Conservation (phyloP, 1,140 invertebrate genomes). For the Drosophila melanogaster region DNA sequence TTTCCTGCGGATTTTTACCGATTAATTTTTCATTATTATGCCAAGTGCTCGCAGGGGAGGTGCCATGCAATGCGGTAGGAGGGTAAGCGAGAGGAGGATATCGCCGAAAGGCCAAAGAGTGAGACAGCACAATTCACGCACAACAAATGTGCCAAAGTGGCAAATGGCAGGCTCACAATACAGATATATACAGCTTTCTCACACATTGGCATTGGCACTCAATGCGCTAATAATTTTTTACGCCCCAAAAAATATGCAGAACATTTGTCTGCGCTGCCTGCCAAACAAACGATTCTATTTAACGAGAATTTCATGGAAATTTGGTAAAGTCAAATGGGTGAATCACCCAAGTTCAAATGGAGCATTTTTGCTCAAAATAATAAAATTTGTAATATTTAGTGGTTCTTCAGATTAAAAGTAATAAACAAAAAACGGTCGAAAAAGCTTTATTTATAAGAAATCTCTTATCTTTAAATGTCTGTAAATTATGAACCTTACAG, state of each 20-base stretch:
- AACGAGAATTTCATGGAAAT: conserved; percentile 15
- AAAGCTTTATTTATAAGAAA: no score
- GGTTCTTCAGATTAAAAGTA: neutral
- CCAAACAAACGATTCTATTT: conserved; percentile 13
- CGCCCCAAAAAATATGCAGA: conserved; percentile 32
- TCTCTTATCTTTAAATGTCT: no score
- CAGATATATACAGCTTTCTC: neutral
- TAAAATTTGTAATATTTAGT: no score
- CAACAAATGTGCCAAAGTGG: conserved; percentile 48
- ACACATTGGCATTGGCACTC: conserved; percentile 4
- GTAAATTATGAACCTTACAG: no score
- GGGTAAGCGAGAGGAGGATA: neutral
- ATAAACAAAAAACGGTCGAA: no score
- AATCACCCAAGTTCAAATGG: neutral
- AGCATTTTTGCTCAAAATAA: neutral
- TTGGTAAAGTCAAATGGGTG: neutral
- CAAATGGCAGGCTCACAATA: conserved; percentile 36
- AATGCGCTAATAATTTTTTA: conserved; percentile 50
- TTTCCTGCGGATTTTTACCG: conserved; percentile 49
- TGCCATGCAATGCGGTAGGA: neutral
- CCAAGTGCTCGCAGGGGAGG: conserved; percentile 45
- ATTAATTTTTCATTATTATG: conserved; percentile 76
- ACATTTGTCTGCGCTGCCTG: conserved; percentile 22
- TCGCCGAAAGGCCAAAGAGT: conserved; percentile 6
- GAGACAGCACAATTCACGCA: conserved; percentile 19